Percentiles rank a stretch among this genome's conserved stretches.
phyloP scores from a whole-genome alignment of 2,797 vertebrate species.

The Psittacula derbiana region DNA sequence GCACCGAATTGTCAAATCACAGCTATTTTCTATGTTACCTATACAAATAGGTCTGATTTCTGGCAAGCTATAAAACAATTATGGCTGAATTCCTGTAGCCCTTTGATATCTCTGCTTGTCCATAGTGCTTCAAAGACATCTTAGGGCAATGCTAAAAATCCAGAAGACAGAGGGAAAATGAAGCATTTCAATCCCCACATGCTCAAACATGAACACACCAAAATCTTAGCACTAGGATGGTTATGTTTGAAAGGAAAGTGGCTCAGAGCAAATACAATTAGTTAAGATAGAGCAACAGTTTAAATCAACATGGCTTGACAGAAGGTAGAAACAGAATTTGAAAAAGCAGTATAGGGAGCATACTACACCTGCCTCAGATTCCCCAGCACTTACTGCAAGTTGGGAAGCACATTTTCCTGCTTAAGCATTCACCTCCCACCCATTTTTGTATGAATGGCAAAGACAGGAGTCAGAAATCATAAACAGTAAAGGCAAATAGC shows the following conservation, averaged over 20 bases:
- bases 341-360: background rate
- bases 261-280: background rate
- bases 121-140: slow-evolving; percentile 71
- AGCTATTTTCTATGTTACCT: slow-evolving; percentile 84
- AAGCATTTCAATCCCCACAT: slow-evolving; percentile 41
- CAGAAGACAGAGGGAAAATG: slow-evolving; percentile 57
- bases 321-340: background rate
- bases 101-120: slow-evolving; percentile 81
- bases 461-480: background rate
- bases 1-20: slow-evolving; percentile 86
- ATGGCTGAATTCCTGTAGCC: slow-evolving; percentile 80
- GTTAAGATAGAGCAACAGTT: background rate
- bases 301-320: background rate
- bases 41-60: slow-evolving; percentile 89
- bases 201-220: slow-evolving; percentile 2
- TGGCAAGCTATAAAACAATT: slow-evolving; percentile 90
- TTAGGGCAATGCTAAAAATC: slow-evolving; percentile 56
- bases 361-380: background rate
- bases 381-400: background rate
- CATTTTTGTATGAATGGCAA: background rate
- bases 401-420: background rate
- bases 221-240: background rate
- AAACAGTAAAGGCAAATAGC: background rate
- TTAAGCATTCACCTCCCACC: background rate
- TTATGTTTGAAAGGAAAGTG: background rate